phyloP scores from a whole-genome alignment of 2,113 vertebrate genomes.

The Xiphorhynchus elegans region DNA sequence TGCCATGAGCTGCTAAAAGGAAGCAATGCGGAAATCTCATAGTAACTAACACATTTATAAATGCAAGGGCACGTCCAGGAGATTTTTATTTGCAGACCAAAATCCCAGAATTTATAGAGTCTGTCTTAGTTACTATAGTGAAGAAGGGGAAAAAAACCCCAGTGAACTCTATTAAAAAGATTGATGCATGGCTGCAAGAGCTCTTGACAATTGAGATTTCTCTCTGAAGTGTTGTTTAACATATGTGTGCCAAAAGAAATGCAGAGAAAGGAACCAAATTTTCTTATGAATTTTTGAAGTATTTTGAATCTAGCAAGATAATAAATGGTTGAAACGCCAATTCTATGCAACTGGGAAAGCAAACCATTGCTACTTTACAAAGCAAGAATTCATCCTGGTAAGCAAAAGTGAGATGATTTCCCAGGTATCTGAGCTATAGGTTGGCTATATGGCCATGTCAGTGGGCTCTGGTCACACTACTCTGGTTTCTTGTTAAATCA shows the following conservation, averaged over 20 bases:
- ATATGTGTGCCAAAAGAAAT: neutral
- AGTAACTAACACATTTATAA: neutral
- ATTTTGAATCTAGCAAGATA: neutral
- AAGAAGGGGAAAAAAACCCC: neutral
- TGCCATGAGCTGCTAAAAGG: neutral
- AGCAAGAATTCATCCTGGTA: neutral
- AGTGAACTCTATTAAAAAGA: constrained; percentile 42
- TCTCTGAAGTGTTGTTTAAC: constrained; percentile 31
- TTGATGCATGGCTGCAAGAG: constrained; percentile 5
- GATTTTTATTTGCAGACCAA: constrained; percentile 15
- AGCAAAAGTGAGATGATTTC: neutral
- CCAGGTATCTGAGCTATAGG: neutral
- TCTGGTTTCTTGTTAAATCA: neutral
- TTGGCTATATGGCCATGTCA: neutral
- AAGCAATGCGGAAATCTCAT: neutral
- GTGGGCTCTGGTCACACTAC: neutral
- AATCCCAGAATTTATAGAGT: constrained; percentile 34
- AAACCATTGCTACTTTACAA: neutral
- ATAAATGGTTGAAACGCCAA: neutral
- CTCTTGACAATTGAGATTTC: constrained; percentile 9
- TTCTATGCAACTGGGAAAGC: neutral
- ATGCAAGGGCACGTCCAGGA: neutral
- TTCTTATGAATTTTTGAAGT: neutral
- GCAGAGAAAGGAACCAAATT: neutral
- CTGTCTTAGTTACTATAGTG: constrained; percentile 4